Evolutionary conservation across 2,797 vertebrate species (phyloP).

Genomic region (Pantherophis vulpinus): DNA sequence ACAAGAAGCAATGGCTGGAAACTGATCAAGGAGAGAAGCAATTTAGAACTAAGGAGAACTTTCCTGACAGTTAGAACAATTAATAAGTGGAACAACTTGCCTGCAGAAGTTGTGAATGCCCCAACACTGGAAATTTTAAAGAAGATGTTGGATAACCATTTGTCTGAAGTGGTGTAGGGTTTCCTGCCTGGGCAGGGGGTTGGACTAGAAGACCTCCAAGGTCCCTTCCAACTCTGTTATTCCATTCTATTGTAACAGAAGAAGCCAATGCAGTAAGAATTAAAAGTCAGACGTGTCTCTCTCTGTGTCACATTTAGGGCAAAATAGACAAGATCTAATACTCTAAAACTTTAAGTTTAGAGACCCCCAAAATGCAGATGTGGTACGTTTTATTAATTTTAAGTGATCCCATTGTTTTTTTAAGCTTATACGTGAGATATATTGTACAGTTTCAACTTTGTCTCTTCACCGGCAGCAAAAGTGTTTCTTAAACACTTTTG

Average conservation of each 20-base stretch:
- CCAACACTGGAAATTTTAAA: too few relatives aligned
- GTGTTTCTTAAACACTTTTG: slow-evolving; percentile 15
- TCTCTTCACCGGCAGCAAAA: neutral
- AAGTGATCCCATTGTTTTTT: neutral
- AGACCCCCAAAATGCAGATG: neutral
- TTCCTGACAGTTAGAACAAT: too few relatives aligned
- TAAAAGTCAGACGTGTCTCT: neutral
- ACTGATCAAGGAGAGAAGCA: too few relatives aligned
- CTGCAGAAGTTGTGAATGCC: too few relatives aligned
- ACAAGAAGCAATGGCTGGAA: too few relatives aligned
- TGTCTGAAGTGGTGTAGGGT: too few relatives aligned
- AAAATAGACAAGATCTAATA: neutral
- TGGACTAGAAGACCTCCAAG: too few relatives aligned
- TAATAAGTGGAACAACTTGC: too few relatives aligned
- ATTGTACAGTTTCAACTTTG: neutral
- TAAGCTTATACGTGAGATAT: neutral
- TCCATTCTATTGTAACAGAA: neutral
- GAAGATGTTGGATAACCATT: too few relatives aligned
- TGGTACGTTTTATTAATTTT: neutral
- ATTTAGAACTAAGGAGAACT: too few relatives aligned
- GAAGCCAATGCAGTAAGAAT: neutral
- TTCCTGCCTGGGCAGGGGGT: too few relatives aligned
- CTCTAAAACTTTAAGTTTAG: neutral
- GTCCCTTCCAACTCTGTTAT: too few relatives aligned
- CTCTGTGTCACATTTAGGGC: neutral